These are phyloP conservation scores for Parnassius smintheus DNA, from an alignment of 2,888 invertebrate genomes.

Conservation along the genomic window DNA sequence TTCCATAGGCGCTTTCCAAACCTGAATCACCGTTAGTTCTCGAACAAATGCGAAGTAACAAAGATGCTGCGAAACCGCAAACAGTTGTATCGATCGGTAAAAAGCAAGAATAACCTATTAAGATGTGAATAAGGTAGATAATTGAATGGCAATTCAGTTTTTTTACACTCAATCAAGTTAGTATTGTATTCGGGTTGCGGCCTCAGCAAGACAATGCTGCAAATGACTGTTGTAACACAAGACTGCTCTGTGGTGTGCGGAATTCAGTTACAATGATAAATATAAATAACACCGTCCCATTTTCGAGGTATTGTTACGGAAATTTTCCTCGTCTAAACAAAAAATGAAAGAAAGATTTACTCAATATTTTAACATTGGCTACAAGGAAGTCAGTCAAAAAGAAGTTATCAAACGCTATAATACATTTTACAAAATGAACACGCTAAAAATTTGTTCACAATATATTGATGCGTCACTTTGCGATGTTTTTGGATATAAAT, in stretches of 20 bases:
- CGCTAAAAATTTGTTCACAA: too few relatives aligned
- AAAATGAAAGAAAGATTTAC: too few relatives aligned
- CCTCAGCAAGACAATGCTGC: slow-evolving; percentile 38
- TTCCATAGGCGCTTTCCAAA: slow-evolving; percentile 44
- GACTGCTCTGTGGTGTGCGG: slow-evolving; percentile 24
- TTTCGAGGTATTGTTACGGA: slow-evolving; percentile 10
- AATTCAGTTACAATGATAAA: slow-evolving; percentile 33
- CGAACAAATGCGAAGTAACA: slow-evolving; percentile 50
- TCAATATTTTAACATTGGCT: too few relatives aligned
- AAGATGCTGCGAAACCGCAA: slow-evolving; percentile 51
- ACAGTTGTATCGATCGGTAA: neutral
- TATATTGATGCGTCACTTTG: too few relatives aligned
- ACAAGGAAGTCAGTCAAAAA: too few relatives aligned
- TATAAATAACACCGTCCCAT: slow-evolving; percentile 24
- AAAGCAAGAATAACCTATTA: slow-evolving; percentile 26
- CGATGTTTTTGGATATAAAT: too few relatives aligned
- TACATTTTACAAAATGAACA: too few relatives aligned
- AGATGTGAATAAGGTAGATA: slow-evolving; percentile 21
- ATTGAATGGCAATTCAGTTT: slow-evolving; percentile 8
- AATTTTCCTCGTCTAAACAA: slow-evolving; percentile 1
- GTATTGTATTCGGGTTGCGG: slow-evolving; percentile 29
- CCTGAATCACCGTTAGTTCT: slow-evolving; percentile 65
- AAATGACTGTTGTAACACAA: slow-evolving; percentile 36
- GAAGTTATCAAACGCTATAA: too few relatives aligned
- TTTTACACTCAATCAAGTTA: slow-evolving; percentile 17